Evolutionary conservation across 2,888 invertebrate genomes (phyloP), one percentile per base, ranked within the genome.

Genomic region (Vanessa cardui): DNA sequence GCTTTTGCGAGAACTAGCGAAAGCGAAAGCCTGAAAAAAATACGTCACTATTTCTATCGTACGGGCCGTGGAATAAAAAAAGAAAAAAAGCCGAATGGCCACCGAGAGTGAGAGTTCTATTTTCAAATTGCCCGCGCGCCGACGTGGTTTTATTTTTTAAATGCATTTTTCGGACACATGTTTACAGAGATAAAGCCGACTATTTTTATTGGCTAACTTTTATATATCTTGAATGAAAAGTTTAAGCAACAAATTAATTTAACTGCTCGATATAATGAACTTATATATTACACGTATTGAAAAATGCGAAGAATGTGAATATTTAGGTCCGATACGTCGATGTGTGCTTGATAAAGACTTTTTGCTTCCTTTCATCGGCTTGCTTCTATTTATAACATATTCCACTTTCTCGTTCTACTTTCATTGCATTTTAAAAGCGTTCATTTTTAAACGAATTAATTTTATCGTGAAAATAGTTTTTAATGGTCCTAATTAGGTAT

Each of bases 1-100:
- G 89, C 87, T 85, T 88, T 88, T 90, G 85, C 87, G 87, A 86
- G 86, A 82, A 86, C 87, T 83, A 86, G 77, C 80, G 85, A 92
- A 87, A 92, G 82, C 79, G 91, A 89, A 83, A 89, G 89, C 73
- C 73, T 78, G 80, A 77, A 84, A 87, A 86, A 89, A 90, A 88
- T 84, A 85, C 88, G 87, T 88, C 91, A 91, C 91, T 90, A 89
- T 87, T 90, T 86, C 90, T 90, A 90, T 89, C 86, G 90, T 85
- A 84, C 83, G 80, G 83, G 82, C 82, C 78, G 83, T 79, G 81
- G 78, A 83, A 84, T 84, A 87, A 86, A 83, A 82, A 84, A 81
- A 79, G 78, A 80, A 83, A 88, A 85, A 86, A 83, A 78, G 76
- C 78, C 78, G 80, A 83, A 82, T 78, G 79, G 77, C 70, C 78